Base-by-base conservation (phyloP, 2,888 invertebrate genomes). In the Argyresthia albistria region DNA sequence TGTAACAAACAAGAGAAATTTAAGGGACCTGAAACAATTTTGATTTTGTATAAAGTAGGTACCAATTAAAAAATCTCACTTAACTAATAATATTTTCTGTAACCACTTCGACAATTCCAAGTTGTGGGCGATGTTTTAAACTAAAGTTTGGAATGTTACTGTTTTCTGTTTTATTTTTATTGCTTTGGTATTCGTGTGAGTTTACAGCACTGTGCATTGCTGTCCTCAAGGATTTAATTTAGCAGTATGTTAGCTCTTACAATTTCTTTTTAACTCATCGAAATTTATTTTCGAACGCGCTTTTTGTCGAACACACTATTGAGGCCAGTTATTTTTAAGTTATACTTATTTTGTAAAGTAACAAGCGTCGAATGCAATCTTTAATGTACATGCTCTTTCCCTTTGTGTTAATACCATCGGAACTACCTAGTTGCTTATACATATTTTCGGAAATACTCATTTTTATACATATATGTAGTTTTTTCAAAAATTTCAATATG, bases 21-120 rank as follows among this genome's bases (percentile, higher is more conserved):
- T 75, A 80, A 78, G 87, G 87, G 87, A 87, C 87, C 87, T 87
- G 87, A 87, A 79, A 80, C 80, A 70, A 80, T 79, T 79, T 81
- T 77, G 76, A 80, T 75, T 48, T 76, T 79, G 69, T 80, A 80
- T 68, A 73, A 82, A 76, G 67, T 82, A 86, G 83, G 78, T 80
- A 86, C 81, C 82, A 77, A 80, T 82, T 43, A 76, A 71, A 78
- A 77, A 86, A 86, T 87, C 87, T 86, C 87, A 82, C 71, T 65
- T 80, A 79, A 73, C 71, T 74, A 77, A 71, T 79, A 77, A 77
- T 39, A 14, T n/a, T 52, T n/a, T 46, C 46, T 39, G 11, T 46
- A 35, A 51, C 11, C 36, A 51, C 74, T 69, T 73, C 63, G 62
- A 63, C 65, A 70, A 66, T 72, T 65, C 67, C 69, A 55, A 55